Conservation (phyloP, 2,797 vertebrate species). For the Enteromius thamalakanensis region DNA sequence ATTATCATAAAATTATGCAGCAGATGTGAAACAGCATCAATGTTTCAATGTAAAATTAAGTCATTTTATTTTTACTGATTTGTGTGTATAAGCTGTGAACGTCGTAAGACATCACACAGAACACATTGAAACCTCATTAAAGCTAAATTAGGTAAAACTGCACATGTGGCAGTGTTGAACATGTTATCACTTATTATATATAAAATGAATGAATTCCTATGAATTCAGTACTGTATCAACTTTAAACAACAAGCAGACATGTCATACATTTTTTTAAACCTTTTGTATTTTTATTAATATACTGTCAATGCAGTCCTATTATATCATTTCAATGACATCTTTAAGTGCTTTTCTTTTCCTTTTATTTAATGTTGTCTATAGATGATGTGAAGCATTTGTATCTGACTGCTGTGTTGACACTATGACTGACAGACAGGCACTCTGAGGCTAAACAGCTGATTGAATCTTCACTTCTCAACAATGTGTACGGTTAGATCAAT, state of each 20-base stretch:
- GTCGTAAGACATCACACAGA: not conserved
- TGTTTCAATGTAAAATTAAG: not conserved
- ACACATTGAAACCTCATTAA: not conserved
- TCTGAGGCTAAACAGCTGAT: constrained; percentile 66
- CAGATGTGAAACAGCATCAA: not conserved
- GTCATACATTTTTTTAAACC: not conserved
- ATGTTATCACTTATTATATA: not conserved
- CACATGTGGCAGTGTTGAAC: not conserved
- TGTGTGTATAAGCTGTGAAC: not conserved
- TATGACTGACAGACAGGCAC: constrained; percentile 70
- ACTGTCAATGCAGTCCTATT: not conserved
- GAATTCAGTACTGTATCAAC: not conserved
- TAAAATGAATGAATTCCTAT: not conserved
- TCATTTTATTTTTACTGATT: not conserved
- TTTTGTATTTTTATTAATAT: not conserved
- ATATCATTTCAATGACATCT: not conserved
- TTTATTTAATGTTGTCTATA: not conserved
- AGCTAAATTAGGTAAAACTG: not conserved
- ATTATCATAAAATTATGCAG: not conserved
- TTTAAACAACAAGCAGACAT: not conserved
- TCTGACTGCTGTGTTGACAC: constrained; percentile 61
- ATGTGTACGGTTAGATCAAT: constrained; percentile 64
- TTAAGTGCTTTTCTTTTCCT: not conserved
- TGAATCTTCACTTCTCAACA: constrained; percentile 68
- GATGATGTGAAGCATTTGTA: constrained; percentile 58